Base-by-base conservation (phyloP, 1,140 invertebrate species). In the Amyelois transitella region DNA sequence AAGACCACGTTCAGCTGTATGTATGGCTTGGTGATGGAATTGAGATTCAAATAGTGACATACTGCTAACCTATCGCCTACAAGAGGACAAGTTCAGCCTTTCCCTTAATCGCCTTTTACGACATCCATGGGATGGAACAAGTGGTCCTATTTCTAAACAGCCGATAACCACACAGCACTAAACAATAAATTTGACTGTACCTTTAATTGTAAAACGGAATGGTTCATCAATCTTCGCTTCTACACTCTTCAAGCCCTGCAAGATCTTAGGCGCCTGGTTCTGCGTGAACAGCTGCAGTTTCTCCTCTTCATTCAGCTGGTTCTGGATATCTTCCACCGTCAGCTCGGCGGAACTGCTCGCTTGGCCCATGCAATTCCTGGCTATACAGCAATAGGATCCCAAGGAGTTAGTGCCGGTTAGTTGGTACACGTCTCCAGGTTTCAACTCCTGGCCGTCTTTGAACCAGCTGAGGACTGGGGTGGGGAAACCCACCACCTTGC, bases 391-490 rank as follows among this genome's bases (percentile, higher is more conserved):
- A 77, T 98, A 98, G 2, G 95, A 96, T 10, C 96, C 96, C 62
- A 96, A 81, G 0, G 95, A 96, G 78, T 96, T 96, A 4, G 94
- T 96, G 20, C 96, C 96, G 0, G 95, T 96, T 3, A 97, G 88
- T 74, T 97, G 95, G 82, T 97, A 97, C 14, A 97, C 95, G 85
- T 97, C 96, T 8, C 96, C 96, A 0, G 96, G 96, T 82, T 95
- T 96, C 17, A 97, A 86, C 82, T 97, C 96, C 70, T 96, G 93
- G 0, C 95, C 95, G 83, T 97, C 96, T 88, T 97, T 97, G 69
- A 96, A 97, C 96, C 96, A 97, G 69, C 92, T 92, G 0, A 97
- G 85, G 32, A 94, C 80, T 0, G 96, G 96, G 0, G 95, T 96
- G 0, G 96, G 96, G 66, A 96, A 96, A 0, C 96, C 96, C 6